Percentiles rank a stretch among this genome's conserved stretches.
phyloP scores from a whole-genome alignment of 2,113 vertebrate species.

The Condylura cristata region DNA sequence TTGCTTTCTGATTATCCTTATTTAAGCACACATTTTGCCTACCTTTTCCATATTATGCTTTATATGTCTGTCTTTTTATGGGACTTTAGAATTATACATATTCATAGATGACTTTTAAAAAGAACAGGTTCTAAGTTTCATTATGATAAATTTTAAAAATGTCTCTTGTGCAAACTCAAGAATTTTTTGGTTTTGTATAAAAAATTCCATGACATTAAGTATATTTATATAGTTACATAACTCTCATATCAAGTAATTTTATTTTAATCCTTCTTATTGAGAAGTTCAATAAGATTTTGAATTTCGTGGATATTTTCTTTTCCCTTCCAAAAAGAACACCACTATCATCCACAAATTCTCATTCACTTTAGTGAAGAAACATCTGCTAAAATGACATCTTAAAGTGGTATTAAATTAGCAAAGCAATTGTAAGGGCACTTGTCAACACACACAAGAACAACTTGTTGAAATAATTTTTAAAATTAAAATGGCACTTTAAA shows the following conservation, averaged over 20 bases:
- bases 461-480: constrained; percentile 40
- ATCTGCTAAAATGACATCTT: constrained; percentile 26
- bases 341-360: constrained; percentile 14
- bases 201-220: background rate
- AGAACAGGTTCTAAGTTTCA: constrained; percentile 60
- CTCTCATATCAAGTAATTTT: background rate
- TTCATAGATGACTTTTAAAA: constrained; percentile 33
- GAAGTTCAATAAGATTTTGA: constrained; percentile 52
- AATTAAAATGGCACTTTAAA: constrained; percentile 28
- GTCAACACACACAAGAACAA: background rate
- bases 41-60: background rate
- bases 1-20: constrained; percentile 44
- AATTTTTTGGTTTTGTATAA: constrained; percentile 39
- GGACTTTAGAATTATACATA: background rate
- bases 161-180: constrained; percentile 9
- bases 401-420: constrained; percentile 10
- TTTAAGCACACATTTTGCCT: background rate
- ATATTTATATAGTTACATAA: background rate
- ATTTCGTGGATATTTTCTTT: constrained; percentile 11
- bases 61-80: constrained; percentile 40
- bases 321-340: constrained; percentile 9
- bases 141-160: background rate
- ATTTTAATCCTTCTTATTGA: constrained; percentile 52
- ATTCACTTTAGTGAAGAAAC: background rate
- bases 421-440: background rate